Evolutionary conservation across 1,140 invertebrate species (phyloP), one percentile per base, ranked within the genome.

Genomic region (Drosophila hydei): DNA sequence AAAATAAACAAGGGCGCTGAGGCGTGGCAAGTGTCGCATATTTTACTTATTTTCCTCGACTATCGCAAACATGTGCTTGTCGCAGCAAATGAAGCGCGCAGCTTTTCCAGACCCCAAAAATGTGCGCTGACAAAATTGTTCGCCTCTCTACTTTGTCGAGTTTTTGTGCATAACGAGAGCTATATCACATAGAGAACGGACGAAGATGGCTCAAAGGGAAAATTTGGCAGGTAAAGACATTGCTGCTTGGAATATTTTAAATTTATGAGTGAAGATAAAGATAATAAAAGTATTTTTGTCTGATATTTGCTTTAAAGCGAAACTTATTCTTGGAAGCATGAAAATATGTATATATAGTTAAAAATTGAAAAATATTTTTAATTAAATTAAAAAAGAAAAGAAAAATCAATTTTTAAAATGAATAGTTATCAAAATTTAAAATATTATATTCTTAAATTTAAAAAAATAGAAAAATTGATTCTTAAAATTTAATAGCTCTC

Each of bases 11-110:
- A 47, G n/a, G 19, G 19, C 21, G 38, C 14, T 7, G 27, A 16
- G 65, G 50, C 65, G 48, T 54, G 40, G 36, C 52, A 52, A 21
- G 27, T 11, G 36, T 12, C 33, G 25, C 55, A 36, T 59, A 42
- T 63, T 50, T 27, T 16, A 12, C 11, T 52, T 51, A 50, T 63
- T 42, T 27, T 9, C 14, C 11, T 52, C 38, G 33, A 14, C 58
- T 36, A 11, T 11, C 11, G 50, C 50, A 45, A 68, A 45, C 21
- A 45, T 45, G 19, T 68, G 45, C 47, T 55, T 61, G 64, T 61
- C 19, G 36, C 42, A 61, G 27, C 23, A 72, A 67, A 72, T 72
- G 50, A 72, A 68, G 70, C 70, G 69, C 68, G 36, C 60, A 67
- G 38, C 69, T 40, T 42, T 16, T 4, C 38, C 38, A 16, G 38